A percentile compares a stretch with the other conserved stretches of the same genome.
Conservation (phyloP, 2,113 vertebrate genomes). For the Mustela nigripes region DNA sequence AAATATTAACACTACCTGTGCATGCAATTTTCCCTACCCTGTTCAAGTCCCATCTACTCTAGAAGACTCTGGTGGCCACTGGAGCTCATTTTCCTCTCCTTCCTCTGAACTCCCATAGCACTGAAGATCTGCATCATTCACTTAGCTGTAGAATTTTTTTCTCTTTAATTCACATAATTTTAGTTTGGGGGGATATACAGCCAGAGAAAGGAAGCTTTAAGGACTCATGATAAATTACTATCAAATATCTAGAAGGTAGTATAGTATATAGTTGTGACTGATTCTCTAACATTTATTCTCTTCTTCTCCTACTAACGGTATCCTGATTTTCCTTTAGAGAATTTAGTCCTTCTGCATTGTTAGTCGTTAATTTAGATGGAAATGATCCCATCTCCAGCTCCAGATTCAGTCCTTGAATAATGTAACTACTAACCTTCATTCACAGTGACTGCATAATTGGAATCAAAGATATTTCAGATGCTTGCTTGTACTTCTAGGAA, state of each 20-base stretch:
- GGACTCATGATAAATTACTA: background rate
- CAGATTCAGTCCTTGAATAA: background rate
- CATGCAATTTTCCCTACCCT: background rate
- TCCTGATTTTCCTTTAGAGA: background rate
- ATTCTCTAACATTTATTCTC: background rate
- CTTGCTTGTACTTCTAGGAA: background rate
- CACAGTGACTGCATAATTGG: background rate
- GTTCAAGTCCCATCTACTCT: background rate
- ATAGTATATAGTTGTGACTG: background rate
- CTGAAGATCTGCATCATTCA: background rate
- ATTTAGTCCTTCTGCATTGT: background rate
- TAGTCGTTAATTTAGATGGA: background rate
- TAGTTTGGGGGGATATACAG: background rate
- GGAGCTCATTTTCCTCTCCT: background rate
- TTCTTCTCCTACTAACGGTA: background rate
- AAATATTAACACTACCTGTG: background rate
- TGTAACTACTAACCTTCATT: background rate
- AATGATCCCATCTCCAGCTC: background rate
- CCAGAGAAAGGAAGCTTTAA: slow-evolving; percentile 27
- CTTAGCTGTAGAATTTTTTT: background rate
- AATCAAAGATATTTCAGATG: background rate
- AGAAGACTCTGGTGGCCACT: background rate
- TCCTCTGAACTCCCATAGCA: background rate
- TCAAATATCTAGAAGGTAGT: background rate
- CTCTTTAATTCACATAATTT: background rate